Percentiles rank a stretch among this genome's conserved stretches.
Conservation (phyloP, 2,113 vertebrate species). For the Polypterus senegalus region DNA sequence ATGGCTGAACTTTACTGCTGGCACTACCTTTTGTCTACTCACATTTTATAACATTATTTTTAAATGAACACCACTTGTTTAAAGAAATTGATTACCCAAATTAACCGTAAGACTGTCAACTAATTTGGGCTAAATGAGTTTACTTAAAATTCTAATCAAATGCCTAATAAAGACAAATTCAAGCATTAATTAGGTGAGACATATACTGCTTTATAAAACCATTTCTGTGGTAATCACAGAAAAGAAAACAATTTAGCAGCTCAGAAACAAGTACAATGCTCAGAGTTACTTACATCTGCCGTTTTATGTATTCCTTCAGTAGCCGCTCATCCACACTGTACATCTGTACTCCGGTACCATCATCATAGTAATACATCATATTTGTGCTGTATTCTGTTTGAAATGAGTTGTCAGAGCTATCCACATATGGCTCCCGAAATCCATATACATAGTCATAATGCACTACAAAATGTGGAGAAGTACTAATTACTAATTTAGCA, state of each 20-base stretch:
- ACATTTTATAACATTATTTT: too few relatives aligned
- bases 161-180: too few relatives aligned
- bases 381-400: constrained; percentile 56
- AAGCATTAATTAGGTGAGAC: too few relatives aligned
- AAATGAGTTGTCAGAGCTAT: constrained; percentile 44
- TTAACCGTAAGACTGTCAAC: too few relatives aligned
- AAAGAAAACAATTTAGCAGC: background rate
- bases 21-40: too few relatives aligned
- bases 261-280: background rate
- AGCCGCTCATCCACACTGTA: constrained; percentile 82
- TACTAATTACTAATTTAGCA: too few relatives aligned
- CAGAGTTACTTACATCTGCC: constrained; percentile 76
- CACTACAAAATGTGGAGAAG: constrained; percentile 40
- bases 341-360: constrained; percentile 75
- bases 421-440: constrained; percentile 56
- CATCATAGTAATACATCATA: constrained; percentile 87
- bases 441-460: constrained; percentile 65
- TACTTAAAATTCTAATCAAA: too few relatives aligned
- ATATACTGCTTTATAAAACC: too few relatives aligned
- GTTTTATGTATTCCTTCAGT: constrained; percentile 89
- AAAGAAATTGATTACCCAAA: too few relatives aligned
- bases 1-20: too few relatives aligned
- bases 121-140: too few relatives aligned
- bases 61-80: too few relatives aligned
- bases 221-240: background rate